Base-by-base conservation (phyloP, 2,113 vertebrate species). In the Sylvilagus bachmani region DNA sequence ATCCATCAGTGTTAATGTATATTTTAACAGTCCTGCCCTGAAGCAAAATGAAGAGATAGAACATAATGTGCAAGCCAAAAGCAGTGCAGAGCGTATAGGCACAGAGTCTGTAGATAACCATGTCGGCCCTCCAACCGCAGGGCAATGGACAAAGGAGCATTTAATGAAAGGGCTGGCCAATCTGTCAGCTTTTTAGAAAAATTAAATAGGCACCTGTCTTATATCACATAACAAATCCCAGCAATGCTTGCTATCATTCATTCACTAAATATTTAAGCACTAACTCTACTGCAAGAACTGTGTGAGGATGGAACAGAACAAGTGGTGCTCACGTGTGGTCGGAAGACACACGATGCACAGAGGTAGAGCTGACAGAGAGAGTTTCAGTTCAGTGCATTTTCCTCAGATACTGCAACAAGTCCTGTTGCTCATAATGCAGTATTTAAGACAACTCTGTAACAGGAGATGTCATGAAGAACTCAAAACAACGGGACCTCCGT, bases 371-470 rank as follows among this genome's bases (percentile, higher is more conserved):
- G n/a, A 84, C 0, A 6, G 31, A 10, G 29, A 77, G 33, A 66
- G 49, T 71, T 21, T 74, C 49, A 78, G 14, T 27, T 10, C 67
- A 53, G 87, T 25, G 27, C 24, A 2, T 31, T 95, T 84, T 61
- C 22, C 27, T 73, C 27, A 87, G 88, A n/a, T 4, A 89, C 22
- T 24, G 79, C n/a, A 33, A 61, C 10, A 33, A 11, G n/a, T 21
- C 38, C 17, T 91, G 89, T 80, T 49, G 73, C 25, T 90, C 85
- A 66, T 91, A 70, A 86, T 58, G 83, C 86, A 55, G 73, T 44
- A 64, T 74, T 82, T 64, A 89, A 74, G 88, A 91, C n/a, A 93
- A 82, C 14, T 8, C 38, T 27, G 6, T 66, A 61, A 69, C 6
- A 33, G 1, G 25, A 89, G 69, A 74, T 51, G 80, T 19, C 58